Base-by-base conservation (phyloP, 2,888 invertebrate genomes). In the Pristionchus exspectatus region DNA sequence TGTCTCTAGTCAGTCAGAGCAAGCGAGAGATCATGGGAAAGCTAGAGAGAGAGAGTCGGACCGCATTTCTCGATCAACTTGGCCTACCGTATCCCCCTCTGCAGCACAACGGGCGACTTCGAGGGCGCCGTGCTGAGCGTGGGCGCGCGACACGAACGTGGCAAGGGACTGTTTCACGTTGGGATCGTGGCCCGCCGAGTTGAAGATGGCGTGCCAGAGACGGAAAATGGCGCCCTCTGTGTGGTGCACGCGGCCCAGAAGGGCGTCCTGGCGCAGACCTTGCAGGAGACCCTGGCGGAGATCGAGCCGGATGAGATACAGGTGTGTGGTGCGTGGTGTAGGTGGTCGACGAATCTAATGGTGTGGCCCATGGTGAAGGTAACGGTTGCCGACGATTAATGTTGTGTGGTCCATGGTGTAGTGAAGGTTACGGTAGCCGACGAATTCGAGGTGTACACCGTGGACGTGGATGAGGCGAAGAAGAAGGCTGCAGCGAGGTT, bases 251-350 rank as follows among this genome's bases (percentile, higher is more conserved):
- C 90, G 14, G 16, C 90, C 1, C 89, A 91, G 44, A 72, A 66
- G 21, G 92, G 92, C 4, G 91, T 92, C 2, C 33, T 63, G 18
- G 90, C 90, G 38, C 33, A 84, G 59, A 88, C 10, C 72, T 81
- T 92, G 24, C n/a, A 69, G 12, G 89, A 91, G 0, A 90, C 89
- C 33, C 89, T 92, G 12, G 33, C 18, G 27, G 89, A 89, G 24
- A 90, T 90, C 30, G 83, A 89, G 56, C 91, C 92, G 7, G 89
- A 88, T n/a, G 63, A 69, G 44, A 66, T 87, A 44, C 87, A 87
- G 69, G 87, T 86, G 38, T 27, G n/a, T n/a, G n/a, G n/a, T n/a
- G n/a, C n/a, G n/a, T n/a, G n/a, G n/a, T n/a, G n/a, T n/a, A n/a
- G n/a, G n/a, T n/a, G n/a, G n/a, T n/a, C n/a, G n/a, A n/a, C n/a